Base-by-base conservation (phyloP, 1,140 invertebrate genomes). In the Apis mellifera region DNA sequence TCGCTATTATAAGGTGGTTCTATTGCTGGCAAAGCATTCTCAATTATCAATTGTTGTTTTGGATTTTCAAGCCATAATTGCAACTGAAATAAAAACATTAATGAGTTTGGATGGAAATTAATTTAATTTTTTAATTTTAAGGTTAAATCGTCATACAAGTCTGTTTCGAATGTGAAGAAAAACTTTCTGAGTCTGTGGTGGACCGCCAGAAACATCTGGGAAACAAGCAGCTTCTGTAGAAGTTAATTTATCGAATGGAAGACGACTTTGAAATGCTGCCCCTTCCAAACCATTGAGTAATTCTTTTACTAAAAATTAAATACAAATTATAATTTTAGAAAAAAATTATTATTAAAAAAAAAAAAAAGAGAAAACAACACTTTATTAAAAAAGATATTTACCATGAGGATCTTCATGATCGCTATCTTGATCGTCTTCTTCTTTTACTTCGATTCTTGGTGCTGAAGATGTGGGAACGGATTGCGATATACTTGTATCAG, bases 51-150 rank as follows among this genome's bases (percentile, higher is more conserved):
- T 91, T 99, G 98, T 86, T 97, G 95, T 90, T 99, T 99, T 0
- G 99, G 98, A 95, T 99, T 98, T 90, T 99, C 98, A 70, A 99
- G 95, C 99, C 99, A 99, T 89, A 99, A 95, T 94, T 99, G 98
- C n/a, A 99, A 94, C 94, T 97, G 88, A 87, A 91, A 94, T 83
- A 68, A 73, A 66, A 62, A 72, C 1, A 54, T 13, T 26, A 9
- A 23, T 26, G 4, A 74, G 54, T 78, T 82, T 55, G 19, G 7
- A 59, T 15, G 70, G 70, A 81, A 12, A 11, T 12, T 64, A 52
- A 21, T 60, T 71, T 26, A 66, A 11, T n/a, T 23, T 74, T 32
- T 77, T 55, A 52, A n/a, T 26, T 26, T 1, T 23, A 7, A 17
- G 62, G 52, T 48, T n/a, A 17, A 68, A 64, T 55, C 26, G 32